These are phyloP conservation scores for Ptilorrhoa leucosticta DNA, from an alignment of 2,113 vertebrate species.

Conservation along the genomic window DNA sequence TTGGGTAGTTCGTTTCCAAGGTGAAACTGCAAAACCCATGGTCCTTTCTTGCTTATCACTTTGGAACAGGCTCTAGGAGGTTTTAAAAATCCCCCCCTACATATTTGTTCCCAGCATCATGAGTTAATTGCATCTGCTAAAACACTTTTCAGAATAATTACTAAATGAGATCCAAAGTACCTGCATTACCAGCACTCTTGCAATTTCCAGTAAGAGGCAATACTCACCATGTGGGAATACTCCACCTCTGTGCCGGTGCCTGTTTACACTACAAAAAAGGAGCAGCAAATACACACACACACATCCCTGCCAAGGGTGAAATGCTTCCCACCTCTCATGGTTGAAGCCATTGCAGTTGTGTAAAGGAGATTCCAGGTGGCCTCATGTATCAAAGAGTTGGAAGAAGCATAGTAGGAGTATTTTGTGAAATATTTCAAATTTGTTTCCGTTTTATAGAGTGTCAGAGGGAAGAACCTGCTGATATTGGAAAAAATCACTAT, in stretches of 20 bases:
- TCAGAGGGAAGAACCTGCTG: neutral
- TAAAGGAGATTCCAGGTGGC: neutral
- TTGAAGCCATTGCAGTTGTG: neutral
- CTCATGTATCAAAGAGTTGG: fast-evolving
- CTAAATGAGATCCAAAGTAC: neutral
- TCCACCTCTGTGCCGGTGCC: neutral
- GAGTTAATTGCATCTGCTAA: conserved; percentile 1
- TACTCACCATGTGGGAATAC: neutral
- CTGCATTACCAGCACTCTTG: neutral
- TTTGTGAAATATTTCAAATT: neutral
- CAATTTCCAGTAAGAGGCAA: neutral
- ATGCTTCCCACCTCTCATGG: neutral
- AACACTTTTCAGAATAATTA: conserved; percentile 21
- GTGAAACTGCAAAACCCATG: neutral
- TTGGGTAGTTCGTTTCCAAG: neutral
- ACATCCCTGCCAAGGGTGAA: fast-evolving
- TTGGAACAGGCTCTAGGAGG: neutral
- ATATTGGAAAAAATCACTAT: neutral
- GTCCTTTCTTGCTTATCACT: neutral
- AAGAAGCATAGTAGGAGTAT: neutral
- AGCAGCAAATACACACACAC: neutral
- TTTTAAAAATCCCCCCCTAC: neutral
- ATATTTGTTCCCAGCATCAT: neutral
- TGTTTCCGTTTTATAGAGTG: neutral
- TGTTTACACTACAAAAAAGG: neutral